These are phyloP conservation scores for Corticium candelabrum DNA, from an alignment of 37 sponge, comb jelly and placozoan species.

Conservation along the genomic window DNA sequence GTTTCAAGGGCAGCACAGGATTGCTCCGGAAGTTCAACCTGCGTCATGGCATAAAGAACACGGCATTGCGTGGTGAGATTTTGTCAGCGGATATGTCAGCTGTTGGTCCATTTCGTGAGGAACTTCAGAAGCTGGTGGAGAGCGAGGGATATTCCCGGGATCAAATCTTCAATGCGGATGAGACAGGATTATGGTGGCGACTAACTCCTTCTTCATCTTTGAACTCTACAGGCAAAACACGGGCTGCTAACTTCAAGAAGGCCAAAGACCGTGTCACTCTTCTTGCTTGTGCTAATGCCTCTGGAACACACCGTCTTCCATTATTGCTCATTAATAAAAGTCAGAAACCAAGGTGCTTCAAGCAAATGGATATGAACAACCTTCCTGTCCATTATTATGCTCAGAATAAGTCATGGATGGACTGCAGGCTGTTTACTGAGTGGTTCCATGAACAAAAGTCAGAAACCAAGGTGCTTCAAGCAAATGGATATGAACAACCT, in stretches of 20 bases:
- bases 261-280: constrained; percentile 16
- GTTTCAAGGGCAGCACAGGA: constrained; percentile 20
- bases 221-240: constrained; percentile 16
- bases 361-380: constrained; percentile 35
- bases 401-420: too few species aligned
- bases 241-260: constrained; percentile 22
- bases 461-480: constrained; percentile 32
- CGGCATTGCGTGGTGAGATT: constrained; percentile 16
- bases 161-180: constrained; percentile 34
- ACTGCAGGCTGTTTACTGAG: too few species aligned
- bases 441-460: constrained; percentile 24
- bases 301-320: constrained; percentile 19
- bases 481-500: constrained; percentile 27
- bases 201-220: constrained; percentile 24
- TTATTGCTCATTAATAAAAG: constrained; percentile 25
- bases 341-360: constrained; percentile 27
- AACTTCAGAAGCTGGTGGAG: constrained; percentile 17
- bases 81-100: constrained; percentile 26
- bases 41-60: constrained; percentile 18
- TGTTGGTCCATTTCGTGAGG: constrained; percentile 20
- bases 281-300: constrained; percentile 13
- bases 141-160: constrained; percentile 22
- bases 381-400: too few species aligned
- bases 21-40: constrained; percentile 18
- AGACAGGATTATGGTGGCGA: constrained; percentile 31